These are phyloP conservation scores for Dorcus parallelipipedus DNA, from an alignment of 2,888 invertebrate species.

Conservation along the genomic window DNA sequence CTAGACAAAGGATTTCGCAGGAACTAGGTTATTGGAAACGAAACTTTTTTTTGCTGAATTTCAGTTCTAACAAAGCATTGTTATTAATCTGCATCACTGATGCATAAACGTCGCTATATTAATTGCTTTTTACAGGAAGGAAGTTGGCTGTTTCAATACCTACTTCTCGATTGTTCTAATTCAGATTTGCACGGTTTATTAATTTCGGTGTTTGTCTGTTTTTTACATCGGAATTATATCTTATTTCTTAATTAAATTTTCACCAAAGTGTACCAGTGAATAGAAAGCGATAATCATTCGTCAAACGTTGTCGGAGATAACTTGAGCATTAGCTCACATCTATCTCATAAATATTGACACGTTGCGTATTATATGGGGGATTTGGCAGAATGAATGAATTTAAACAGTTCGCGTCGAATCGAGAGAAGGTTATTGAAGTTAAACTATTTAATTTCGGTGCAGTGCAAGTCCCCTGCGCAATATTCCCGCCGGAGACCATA, in stretches of 20 bases:
- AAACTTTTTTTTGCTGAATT: neutral
- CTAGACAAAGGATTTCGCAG: neutral
- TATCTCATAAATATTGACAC: constrained; percentile 8
- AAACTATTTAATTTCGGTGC: constrained; percentile 46
- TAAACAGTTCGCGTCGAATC: constrained; percentile 14
- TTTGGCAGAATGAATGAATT: neutral
- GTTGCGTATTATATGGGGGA: neutral
- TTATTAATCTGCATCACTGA: neutral
- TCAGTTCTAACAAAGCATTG: neutral
- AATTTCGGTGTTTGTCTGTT: too few relatives aligned
- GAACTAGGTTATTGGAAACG: neutral
- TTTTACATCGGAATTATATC: too few relatives aligned
- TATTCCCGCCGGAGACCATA: constrained; percentile 44
- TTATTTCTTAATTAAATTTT: too few relatives aligned
- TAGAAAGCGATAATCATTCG: neutral
- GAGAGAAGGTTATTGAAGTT: constrained; percentile 39
- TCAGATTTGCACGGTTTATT: too few relatives aligned
- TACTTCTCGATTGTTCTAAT: too few relatives aligned
- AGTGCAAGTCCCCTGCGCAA: constrained; percentile 28
- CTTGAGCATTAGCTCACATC: neutral
- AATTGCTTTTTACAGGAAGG: too few relatives aligned
- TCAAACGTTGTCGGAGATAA: neutral
- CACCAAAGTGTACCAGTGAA: neutral
- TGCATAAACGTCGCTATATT: neutral
- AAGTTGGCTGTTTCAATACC: too few relatives aligned